These are phyloP conservation scores for Lerista edwardsae DNA, from an alignment of 2,797 vertebrate species.

Conservation along the genomic window DNA sequence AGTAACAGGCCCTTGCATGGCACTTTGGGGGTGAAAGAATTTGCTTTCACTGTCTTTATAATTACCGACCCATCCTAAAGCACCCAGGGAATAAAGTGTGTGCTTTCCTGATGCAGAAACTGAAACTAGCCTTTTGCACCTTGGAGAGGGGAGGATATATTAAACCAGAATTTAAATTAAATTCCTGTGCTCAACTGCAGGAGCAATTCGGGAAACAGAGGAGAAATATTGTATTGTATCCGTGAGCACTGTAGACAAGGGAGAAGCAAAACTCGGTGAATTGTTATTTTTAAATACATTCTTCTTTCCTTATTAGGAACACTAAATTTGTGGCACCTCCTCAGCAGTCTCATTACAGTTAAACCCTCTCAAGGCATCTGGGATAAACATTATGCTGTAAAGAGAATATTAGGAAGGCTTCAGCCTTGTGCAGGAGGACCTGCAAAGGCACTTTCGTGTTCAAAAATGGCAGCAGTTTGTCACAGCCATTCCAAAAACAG, in stretches of 20 bases:
- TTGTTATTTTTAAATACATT: not conserved
- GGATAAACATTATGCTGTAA: slow-evolving; percentile 56
- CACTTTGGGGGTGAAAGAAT: slow-evolving; percentile 49
- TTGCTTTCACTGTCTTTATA: slow-evolving; percentile 49
- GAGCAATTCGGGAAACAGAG: slow-evolving; percentile 10
- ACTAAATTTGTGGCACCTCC: slow-evolving; percentile 40
- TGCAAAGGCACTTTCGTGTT: not conserved
- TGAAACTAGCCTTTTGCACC: slow-evolving; percentile 9
- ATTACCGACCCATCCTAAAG: slow-evolving; percentile 18
- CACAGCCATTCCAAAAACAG: not conserved
- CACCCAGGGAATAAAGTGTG: not conserved
- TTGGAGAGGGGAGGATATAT: slow-evolving; percentile 31
- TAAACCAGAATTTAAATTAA: slow-evolving; percentile 37
- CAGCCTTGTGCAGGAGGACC: not conserved
- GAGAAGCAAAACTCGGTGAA: slow-evolving; percentile 39
- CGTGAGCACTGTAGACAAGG: not conserved
- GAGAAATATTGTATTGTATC: slow-evolving; percentile 20
- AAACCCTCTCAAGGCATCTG: slow-evolving; percentile 53
- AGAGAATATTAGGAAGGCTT: slow-evolving; percentile 16
- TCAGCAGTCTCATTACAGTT: slow-evolving; percentile 45
- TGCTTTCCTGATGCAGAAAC: slow-evolving; percentile 26
- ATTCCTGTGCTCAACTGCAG: slow-evolving; percentile 32
- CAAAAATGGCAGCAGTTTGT: not conserved
- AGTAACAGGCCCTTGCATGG: slow-evolving; percentile 44
- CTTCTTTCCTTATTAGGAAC: slow-evolving; percentile 18